phyloP scores from a whole-genome alignment of 2,888 invertebrate genomes.

The Artemia sp. region DNA sequence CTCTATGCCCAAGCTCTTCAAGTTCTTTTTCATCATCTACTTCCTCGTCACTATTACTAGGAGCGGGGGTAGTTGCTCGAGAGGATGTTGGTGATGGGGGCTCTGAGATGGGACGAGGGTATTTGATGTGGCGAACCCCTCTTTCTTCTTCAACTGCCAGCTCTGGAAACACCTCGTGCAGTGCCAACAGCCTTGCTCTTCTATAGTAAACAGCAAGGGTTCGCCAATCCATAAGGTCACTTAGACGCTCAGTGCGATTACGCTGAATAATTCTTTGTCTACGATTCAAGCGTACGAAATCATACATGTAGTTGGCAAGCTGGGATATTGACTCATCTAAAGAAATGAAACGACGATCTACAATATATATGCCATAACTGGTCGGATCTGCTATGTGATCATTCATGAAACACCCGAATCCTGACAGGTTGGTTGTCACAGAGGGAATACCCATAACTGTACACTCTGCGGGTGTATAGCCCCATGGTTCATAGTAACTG shows the following conservation, averaged over 20 bases:
- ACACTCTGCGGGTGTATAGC: constrained; percentile 97
- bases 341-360: constrained; percentile 76
- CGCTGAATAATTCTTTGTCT: constrained; percentile 94
- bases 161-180: constrained; percentile 71
- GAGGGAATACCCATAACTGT: constrained; percentile 99
- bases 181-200: constrained; percentile 75
- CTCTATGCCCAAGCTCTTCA: constrained; percentile 22
- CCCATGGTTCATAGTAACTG: constrained; percentile 99
- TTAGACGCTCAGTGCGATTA: constrained; percentile 88
- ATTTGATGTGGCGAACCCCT: constrained; percentile 48
- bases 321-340: constrained; percentile 82
- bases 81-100: constrained; percentile 76
- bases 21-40: constrained; percentile 61
- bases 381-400: constrained; percentile 93
- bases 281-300: constrained; percentile 71
- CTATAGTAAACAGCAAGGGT: constrained; percentile 93
- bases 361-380: constrained; percentile 96
- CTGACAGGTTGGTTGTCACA: constrained; percentile 90
- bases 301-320: constrained; percentile 75
- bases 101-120: constrained; percentile 73
- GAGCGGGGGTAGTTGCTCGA: constrained; percentile 66
- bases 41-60: constrained; percentile 68
- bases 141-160: constrained; percentile 49
- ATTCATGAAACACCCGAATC: constrained; percentile 96
- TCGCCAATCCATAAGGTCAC: constrained; percentile 94